Percentiles rank a stretch among this genome's conserved stretches.
Conservation (phyloP, 1,140 invertebrate genomes). For the Zaprionus nigranus region DNA sequence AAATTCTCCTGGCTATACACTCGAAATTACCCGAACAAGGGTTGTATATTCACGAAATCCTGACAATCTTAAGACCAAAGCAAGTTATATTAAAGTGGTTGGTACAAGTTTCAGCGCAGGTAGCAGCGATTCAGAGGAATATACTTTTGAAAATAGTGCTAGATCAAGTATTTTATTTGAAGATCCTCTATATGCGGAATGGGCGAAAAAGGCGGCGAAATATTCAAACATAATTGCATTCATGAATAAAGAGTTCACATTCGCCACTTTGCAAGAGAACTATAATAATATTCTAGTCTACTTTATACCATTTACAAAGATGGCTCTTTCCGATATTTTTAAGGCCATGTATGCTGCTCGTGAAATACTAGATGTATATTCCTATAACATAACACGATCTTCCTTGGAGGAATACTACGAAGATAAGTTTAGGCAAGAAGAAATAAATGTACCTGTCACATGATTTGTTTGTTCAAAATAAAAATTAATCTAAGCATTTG, state of each 20-base stretch:
- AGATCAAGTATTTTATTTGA: background rate
- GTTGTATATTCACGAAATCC: background rate
- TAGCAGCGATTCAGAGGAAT: conserved; percentile 4
- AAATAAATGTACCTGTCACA: accelerated
- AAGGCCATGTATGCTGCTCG: conserved; percentile 13
- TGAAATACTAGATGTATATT: background rate
- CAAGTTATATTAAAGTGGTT: background rate
- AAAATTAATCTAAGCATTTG: too few species aligned
- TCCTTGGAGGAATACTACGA: conserved; percentile 21
- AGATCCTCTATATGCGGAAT: background rate
- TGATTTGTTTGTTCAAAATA: background rate
- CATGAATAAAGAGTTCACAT: conserved; percentile 9
- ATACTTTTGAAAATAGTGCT: background rate
- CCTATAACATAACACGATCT: background rate
- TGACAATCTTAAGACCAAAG: accelerated
- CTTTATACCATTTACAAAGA: conserved; percentile 15
- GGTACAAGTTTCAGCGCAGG: background rate
- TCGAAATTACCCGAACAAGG: background rate
- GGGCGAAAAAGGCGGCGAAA: background rate
- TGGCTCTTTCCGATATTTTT: conserved; percentile 6
- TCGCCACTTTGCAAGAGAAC: background rate
- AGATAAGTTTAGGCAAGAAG: background rate
- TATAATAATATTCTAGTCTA: conserved; percentile 18
- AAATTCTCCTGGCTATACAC: conserved; percentile 7
- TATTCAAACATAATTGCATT: conserved; percentile 1